These are phyloP conservation scores for Sigmodon hispidus DNA, from an alignment of 2,113 vertebrate genomes.

Conservation along the genomic window DNA sequence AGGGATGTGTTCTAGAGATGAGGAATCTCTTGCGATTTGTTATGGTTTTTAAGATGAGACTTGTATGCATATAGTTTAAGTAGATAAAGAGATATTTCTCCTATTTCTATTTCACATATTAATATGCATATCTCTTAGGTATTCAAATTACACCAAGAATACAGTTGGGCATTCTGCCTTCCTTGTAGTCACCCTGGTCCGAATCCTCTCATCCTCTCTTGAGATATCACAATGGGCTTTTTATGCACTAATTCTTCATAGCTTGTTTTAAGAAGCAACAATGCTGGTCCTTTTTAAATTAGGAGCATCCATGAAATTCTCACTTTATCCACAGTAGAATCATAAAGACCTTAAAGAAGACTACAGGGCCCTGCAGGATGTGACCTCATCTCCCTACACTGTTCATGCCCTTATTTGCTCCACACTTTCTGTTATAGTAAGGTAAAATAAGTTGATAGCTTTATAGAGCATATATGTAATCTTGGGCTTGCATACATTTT, in stretches of 20 bases:
- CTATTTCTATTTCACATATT: neutral
- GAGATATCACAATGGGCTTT: neutral
- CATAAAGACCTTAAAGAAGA: neutral
- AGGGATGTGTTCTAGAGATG: neutral
- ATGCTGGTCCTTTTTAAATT: neutral
- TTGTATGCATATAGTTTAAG: neutral
- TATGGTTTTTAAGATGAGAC: neutral
- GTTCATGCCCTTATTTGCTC: neutral
- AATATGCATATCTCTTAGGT: neutral
- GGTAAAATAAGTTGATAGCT: neutral
- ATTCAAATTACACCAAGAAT: neutral
- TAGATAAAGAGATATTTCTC: neutral
- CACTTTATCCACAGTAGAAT: neutral
- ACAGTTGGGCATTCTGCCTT: neutral
- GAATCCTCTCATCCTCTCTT: neutral
- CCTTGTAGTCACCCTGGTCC: neutral
- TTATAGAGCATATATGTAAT: neutral
- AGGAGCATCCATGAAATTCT: neutral
- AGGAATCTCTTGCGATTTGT: neutral
- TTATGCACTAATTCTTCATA: neutral
- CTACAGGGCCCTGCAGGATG: neutral
- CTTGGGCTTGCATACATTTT: neutral
- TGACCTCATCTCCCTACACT: neutral
- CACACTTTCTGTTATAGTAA: neutral
- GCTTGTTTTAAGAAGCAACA: neutral